A percentile compares a stretch with the other conserved stretches of the same genome.
Conservation (phyloP, 2,113 vertebrate genomes). For the Amphiprion ocellaris region DNA sequence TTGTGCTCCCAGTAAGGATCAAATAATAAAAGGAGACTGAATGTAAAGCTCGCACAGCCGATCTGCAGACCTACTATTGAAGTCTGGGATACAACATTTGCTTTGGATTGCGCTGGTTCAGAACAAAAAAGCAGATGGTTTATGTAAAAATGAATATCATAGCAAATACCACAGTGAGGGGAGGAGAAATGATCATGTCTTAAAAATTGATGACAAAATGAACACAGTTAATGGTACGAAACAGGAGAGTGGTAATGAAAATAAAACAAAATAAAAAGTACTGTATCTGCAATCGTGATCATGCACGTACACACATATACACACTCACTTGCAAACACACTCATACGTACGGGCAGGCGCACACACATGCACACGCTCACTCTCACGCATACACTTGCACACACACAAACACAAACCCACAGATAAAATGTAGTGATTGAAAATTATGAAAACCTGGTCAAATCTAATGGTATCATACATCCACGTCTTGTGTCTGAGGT, state of each 20-base stretch:
- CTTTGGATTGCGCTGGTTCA: constrained; percentile 66
- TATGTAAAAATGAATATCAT: constrained; percentile 81
- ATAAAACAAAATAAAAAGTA: constrained; percentile 78
- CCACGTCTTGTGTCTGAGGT: constrained; percentile 79
- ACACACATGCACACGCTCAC: constrained; percentile 54
- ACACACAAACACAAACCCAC: constrained; percentile 76
- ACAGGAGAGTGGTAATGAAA: constrained; percentile 77
- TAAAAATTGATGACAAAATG: constrained; percentile 77
- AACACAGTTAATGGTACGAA: constrained; percentile 71
- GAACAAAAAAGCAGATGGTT: constrained; percentile 78
- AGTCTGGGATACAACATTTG: constrained; percentile 74
- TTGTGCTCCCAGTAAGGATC: constrained; percentile 75
- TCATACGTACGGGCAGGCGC: constrained; percentile 47
- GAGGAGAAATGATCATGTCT: constrained; percentile 73
- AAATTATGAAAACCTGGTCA: constrained; percentile 81
- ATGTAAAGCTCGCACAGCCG: constrained; percentile 72
- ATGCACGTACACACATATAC: constrained; percentile 57
- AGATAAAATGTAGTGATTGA: constrained; percentile 82
- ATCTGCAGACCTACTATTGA: constrained; percentile 69
- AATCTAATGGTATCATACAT: constrained; percentile 82
- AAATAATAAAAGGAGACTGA: constrained; percentile 78
- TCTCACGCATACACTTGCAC: constrained; percentile 43
- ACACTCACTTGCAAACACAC: constrained; percentile 61
- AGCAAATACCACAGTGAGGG: constrained; percentile 79
- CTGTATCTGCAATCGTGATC: constrained; percentile 72